Evolutionary conservation across 2,888 invertebrate species (phyloP), one percentile per base, ranked within the genome.

Genomic region (Celastrina argiolus): DNA sequence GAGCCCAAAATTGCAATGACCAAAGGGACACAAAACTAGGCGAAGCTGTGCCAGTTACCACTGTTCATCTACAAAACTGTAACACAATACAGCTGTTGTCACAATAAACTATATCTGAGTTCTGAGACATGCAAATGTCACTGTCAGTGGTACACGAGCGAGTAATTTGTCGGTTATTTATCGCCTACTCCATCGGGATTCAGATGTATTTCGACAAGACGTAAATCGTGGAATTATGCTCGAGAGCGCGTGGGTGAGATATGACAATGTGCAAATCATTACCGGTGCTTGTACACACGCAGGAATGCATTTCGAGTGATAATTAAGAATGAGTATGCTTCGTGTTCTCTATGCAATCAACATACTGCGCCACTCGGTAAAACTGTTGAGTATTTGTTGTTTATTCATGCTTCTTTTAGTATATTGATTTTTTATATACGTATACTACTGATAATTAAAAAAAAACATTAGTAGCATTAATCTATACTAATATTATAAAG

Each of bases 141-240:
- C 78, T 74, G 71, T 70, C 71, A 78, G 81, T 80, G 81, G 81
- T 84, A 83, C 81, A 76, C 74, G 74, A 76, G 76, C 76, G 67
- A 84, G 87, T 88, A 88, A 90, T 90, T 89, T 86, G 87, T 86
- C 76, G 69, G 82, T 87, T 86, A 87, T 88, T 90, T 90, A 89
- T 86, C 80, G 80, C 75, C 74, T 74, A 73, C 79, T 80, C 78
- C 77, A 73, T 76, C 77, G 76, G 51, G 51, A 51, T 51, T 51
- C 51, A 81, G 82, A 83, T 83, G 81, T 85, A 83, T 88, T 85
- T 85, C 83, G 85, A 80, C 78, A 81, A 79, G 81, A 81, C 79
- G 80, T 83, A 84, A 84, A 88, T 90, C 85, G 84, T 79, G 81
- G 81, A 86, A 88, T 89, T 89, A 90, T 90, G 82, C 88, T 74